Conservation (phyloP, 2,113 vertebrate species). For the Leptobrachium ailaonicum region DNA sequence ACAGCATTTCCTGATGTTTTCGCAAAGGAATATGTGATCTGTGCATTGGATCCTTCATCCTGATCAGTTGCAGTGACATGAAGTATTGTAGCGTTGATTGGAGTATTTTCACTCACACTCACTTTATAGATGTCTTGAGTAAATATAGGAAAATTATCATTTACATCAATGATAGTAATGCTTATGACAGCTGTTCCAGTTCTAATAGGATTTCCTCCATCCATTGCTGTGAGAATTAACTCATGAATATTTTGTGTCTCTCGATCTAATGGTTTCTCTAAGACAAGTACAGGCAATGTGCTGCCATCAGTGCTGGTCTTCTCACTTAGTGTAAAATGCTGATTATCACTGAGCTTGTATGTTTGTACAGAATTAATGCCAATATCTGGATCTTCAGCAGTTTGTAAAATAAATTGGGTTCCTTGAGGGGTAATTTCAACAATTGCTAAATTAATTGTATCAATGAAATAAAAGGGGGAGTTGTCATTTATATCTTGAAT, state of each 20-base stretch:
- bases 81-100: slow-evolving; percentile 49
- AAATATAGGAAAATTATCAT: slow-evolving; percentile 65
- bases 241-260: slow-evolving; percentile 54
- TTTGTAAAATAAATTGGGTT: slow-evolving; percentile 66
- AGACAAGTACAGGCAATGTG: slow-evolving; percentile 57
- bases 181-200: slow-evolving; percentile 53
- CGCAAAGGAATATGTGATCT: slow-evolving; percentile 60
- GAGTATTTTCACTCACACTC: slow-evolving; percentile 53
- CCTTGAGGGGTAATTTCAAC: slow-evolving; percentile 58
- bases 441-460: slow-evolving; percentile 64
- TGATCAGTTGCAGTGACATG: slow-evolving; percentile 56
- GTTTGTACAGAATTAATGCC: slow-evolving; percentile 67
- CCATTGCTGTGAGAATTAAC: slow-evolving; percentile 57
- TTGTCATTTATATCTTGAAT: slow-evolving; percentile 75
- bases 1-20: slow-evolving; percentile 33
- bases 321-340: slow-evolving; percentile 62
- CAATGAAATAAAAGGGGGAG: slow-evolving; percentile 63
- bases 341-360: slow-evolving; percentile 63
- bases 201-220: slow-evolving; percentile 51
- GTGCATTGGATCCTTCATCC: slow-evolving; percentile 58
- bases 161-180: slow-evolving; percentile 59
- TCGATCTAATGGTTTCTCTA: slow-evolving; percentile 62
- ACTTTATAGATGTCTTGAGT: slow-evolving; percentile 55
- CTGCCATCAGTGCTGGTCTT: slow-evolving; percentile 53
- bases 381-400: slow-evolving; percentile 70